Conservation (phyloP, 1,140 invertebrate species). For the Hylyphantes graminicola region DNA sequence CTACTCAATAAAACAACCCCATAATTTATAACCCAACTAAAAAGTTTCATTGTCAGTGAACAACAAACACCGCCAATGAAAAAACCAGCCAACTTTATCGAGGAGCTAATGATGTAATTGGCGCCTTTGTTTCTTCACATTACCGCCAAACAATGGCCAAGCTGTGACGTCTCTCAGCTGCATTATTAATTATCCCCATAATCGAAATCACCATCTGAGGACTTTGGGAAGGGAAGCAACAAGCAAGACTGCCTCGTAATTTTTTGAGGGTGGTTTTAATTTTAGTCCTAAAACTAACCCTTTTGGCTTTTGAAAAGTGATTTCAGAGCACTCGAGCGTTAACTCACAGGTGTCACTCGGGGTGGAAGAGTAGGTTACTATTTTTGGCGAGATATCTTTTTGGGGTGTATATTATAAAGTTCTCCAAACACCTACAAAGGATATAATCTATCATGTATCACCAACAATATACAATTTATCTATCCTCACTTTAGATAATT, state of each 20-base stretch:
- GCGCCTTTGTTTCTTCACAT: constrained; percentile 28
- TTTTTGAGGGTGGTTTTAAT: constrained; percentile 33
- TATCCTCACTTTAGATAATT: no score
- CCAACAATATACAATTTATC: no score
- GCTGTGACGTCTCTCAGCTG: constrained; percentile 24
- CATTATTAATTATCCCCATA: constrained; percentile 43
- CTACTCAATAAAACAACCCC: no score
- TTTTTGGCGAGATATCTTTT: not conserved
- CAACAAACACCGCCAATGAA: not conserved
- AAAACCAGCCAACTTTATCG: constrained; percentile 11
- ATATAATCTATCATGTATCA: no score
- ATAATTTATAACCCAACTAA: no score
- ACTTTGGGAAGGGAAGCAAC: constrained; percentile 10
- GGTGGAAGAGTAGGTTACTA: constrained; percentile 4
- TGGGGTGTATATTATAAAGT: no score
- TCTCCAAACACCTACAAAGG: no score
- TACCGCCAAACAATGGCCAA: constrained; percentile 30
- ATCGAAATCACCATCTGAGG: not conserved
- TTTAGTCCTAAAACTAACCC: constrained; percentile 40
- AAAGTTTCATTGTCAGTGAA: no score
- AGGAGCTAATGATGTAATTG: constrained; percentile 37
- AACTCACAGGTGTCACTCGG: not conserved
- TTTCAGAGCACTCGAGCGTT: constrained; percentile 15
- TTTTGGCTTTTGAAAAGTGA: not conserved
- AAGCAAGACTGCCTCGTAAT: constrained; percentile 11